These are phyloP conservation scores for Cynopterus sphinx DNA, from an alignment of 2,797 vertebrate species.

Conservation along the genomic window DNA sequence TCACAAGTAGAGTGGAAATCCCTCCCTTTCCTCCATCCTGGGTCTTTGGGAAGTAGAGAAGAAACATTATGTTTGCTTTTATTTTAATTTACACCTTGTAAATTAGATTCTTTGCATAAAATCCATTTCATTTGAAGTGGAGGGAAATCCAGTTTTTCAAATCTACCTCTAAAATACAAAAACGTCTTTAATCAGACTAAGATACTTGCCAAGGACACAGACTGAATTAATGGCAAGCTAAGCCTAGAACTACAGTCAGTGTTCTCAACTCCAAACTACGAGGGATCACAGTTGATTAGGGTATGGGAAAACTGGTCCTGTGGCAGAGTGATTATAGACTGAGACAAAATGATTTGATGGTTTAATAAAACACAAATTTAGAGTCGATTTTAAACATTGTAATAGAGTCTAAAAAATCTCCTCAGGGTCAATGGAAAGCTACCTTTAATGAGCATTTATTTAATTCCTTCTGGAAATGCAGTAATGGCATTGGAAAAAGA, in stretches of 20 bases:
- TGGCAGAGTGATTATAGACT: not conserved
- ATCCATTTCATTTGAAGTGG: not conserved
- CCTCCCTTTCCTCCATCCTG: not conserved
- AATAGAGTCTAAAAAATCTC: not conserved
- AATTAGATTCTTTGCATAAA: not conserved
- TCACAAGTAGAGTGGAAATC: not conserved
- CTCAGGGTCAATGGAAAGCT: not conserved
- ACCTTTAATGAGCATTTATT: not conserved
- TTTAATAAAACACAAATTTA: not conserved
- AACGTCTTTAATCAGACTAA: conserved; percentile 18
- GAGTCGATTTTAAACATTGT: not conserved
- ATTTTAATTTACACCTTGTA: not conserved
- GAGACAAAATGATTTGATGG: conserved; percentile 19
- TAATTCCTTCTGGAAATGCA: not conserved
- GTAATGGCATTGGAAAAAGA: not conserved
- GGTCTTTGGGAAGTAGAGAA: not conserved
- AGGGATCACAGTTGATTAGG: not conserved
- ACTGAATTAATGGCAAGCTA: not conserved
- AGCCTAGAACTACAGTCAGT: not conserved
- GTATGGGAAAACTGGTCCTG: not conserved
- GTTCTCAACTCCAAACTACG: not conserved
- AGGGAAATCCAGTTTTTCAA: not conserved
- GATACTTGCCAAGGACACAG: not conserved
- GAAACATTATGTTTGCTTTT: not conserved
- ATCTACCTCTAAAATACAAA: not conserved